phyloP scores from a whole-genome alignment of 2,113 vertebrate species.

The Sigmodon hispidus region DNA sequence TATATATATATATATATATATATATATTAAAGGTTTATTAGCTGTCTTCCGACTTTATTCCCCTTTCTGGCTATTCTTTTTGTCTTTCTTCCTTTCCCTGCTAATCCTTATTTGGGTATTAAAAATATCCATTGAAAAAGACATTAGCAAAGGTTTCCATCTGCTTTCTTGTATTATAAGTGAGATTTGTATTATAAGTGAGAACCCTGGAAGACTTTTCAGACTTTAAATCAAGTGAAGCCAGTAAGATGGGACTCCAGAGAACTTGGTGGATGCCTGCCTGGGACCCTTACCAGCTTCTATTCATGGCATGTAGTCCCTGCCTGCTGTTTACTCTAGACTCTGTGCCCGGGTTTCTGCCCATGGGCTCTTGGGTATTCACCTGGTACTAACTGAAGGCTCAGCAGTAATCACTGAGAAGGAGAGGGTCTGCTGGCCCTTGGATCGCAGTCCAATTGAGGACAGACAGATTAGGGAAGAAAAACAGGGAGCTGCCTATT shows the following conservation, averaged over 20 bases:
- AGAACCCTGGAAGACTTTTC: background rate
- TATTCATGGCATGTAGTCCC: background rate
- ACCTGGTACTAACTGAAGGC: background rate
- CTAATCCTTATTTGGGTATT: conserved; percentile 53
- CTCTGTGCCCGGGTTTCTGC: background rate
- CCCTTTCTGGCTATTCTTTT: conserved; percentile 11
- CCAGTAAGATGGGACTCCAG: background rate
- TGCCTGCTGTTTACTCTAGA: conserved; percentile 25
- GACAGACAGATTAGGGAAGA: conserved; percentile 27
- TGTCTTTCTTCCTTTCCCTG: conserved; percentile 54
- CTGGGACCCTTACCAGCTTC: background rate
- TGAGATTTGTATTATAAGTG: conserved; percentile 43
- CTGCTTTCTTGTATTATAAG: no score
- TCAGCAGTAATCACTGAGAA: conserved; percentile 23
- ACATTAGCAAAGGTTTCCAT: conserved; percentile 45
- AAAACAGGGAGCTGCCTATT: background rate
- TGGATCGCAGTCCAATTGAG: background rate
- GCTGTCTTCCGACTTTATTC: background rate
- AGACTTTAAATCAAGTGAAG: conserved; percentile 47
- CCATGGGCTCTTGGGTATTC: background rate
- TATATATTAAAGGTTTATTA: no score
- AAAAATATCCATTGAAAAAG: conserved; percentile 47
- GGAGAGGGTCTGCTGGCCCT: background rate
- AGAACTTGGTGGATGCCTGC: background rate
- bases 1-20: no score